Base-by-base conservation (phyloP, 2,888 invertebrate species). In the Ectobius pallidus region DNA sequence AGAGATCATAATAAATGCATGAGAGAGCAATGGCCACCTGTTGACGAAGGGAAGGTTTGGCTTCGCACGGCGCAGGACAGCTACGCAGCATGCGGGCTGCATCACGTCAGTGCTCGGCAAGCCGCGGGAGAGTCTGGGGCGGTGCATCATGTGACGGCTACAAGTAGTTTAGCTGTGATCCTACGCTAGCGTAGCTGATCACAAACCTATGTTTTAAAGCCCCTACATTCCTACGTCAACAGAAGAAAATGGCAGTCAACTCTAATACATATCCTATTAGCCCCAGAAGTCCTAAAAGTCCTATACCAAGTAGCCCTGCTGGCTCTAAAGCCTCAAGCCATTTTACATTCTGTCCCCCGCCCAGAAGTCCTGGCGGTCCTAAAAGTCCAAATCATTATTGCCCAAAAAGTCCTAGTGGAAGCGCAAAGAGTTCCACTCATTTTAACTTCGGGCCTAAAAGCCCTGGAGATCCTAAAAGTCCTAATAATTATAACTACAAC, bases 211-310 rank as follows among this genome's bases (percentile, higher is more conserved):
- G n/a, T n/a, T n/a, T n/a, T n/a, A n/a, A n/a, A n/a, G n/a, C n/a
- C n/a, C n/a, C n/a, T n/a, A n/a, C n/a, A n/a, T n/a, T n/a, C n/a
- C n/a, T n/a, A n/a, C n/a, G n/a, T n/a, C n/a, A n/a, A n/a, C n/a
- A n/a, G n/a, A n/a, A n/a, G n/a, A 39, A 61, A 1, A 88, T 88
- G 88, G 87, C 87, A 77, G 85, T 87, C 80, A 87, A 87, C 78
- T 87, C 87, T 3, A 87, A 87, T 78, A 84, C 86, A 76, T 87
- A 86, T 62, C 85, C 86, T 16, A 82, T 87, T 49, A 87, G 87
- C n/a, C 87, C 88, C 4, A 86, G 87, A 80, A 87, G 87, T 77
- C 87, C 87, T 7, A 49, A 49, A 30, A 65, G 65, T 46, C 65
- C 65, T 0, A 4, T 44, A 22, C 65, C 63, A 4, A 44, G 44